Evolutionary conservation across 1,140 invertebrate genomes (phyloP).

Genomic region (Plodia interpunctella): DNA sequence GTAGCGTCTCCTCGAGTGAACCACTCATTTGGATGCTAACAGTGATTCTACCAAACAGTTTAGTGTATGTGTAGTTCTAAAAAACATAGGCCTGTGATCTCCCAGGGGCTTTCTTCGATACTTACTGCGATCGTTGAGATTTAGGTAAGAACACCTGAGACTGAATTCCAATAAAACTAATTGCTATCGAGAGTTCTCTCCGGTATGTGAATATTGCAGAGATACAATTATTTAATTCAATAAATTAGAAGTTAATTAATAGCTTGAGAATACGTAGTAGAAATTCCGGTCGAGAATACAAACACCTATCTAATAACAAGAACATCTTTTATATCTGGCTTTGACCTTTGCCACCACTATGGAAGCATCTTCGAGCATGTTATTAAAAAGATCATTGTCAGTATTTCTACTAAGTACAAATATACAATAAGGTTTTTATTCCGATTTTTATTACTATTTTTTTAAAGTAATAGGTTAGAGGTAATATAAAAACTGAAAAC

Average conservation of each 20-base stretch:
- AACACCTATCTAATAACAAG: constrained; percentile 4
- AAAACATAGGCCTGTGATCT: constrained; percentile 36
- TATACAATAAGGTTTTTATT: too few relatives aligned
- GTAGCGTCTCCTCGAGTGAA: constrained; percentile 18
- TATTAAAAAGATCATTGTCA: too few relatives aligned
- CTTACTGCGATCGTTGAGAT: constrained; percentile 46
- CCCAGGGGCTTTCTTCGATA: constrained; percentile 31
- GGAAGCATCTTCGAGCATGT: not conserved
- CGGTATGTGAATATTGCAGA: not conserved
- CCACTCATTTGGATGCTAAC: constrained; percentile 17
- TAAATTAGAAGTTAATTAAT: too few relatives aligned
- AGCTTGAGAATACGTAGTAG: too few relatives aligned
- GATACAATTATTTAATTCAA: too few relatives aligned
- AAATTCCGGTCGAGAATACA: not conserved
- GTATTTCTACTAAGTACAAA: too few relatives aligned
- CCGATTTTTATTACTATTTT: too few relatives aligned
- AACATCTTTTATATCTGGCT: constrained; percentile 7
- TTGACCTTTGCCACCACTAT: constrained; percentile 1
- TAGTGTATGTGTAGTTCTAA: constrained; percentile 44
- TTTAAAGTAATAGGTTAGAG: too few relatives aligned
- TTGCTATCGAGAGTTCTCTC: not conserved
- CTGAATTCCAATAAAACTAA: constrained; percentile 9
- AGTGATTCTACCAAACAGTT: constrained; percentile 28
- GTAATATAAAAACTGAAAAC: too few relatives aligned
- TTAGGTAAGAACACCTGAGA: constrained; percentile 52